Base-by-base conservation (phyloP, 2,888 invertebrate genomes). In the Nesidiocoris tenuis region DNA sequence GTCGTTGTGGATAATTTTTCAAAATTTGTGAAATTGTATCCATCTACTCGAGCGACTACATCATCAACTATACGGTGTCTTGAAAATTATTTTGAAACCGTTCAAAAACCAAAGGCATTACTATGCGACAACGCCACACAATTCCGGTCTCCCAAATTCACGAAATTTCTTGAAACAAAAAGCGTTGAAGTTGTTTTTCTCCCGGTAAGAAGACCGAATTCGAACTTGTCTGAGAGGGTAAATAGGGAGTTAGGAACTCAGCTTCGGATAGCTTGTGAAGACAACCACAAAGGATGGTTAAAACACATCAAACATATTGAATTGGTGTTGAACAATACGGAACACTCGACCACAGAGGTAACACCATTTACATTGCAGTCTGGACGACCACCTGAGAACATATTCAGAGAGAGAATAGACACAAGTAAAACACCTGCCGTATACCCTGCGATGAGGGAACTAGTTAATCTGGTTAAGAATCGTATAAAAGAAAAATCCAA, bases 1-100 rank as follows among this genome's bases (percentile, higher is more conserved):
- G 64, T 64, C 16, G 1, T 64, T 5, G 21, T 64, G 16, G 64
- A 64, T 2, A 64, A 64, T 22, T 64, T 64, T 1, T 64, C 64
- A 21, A 64, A 64, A 64, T 64, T 64, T 64, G 64, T 64, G 1
- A 64, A 64, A 2, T 2, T 64, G 0, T 64, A 1, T 1, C 22
- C 64, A 9, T 1, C 21, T 5, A 21, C 64, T 64, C 21, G 22
- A 2, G 64, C 21, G 1, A 2, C n/a, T 9, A 19, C 19, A 19
- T 17, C 21, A 17, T 7, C 21, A 1, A 24, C 64, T 23, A 19
- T 64, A 12, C 1, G 21, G 19, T 18, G 63, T 19, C 3, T 63
- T 3, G 23, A 21, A 22, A 2, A 64, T 1, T 64, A 64, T 64
- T n/a, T 64, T n/a, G 21, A 17, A 7, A 17, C 2, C 19, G 3